phyloP scores from a whole-genome alignment of 2,113 vertebrate genomes.

The Cnemophilus loriae region DNA sequence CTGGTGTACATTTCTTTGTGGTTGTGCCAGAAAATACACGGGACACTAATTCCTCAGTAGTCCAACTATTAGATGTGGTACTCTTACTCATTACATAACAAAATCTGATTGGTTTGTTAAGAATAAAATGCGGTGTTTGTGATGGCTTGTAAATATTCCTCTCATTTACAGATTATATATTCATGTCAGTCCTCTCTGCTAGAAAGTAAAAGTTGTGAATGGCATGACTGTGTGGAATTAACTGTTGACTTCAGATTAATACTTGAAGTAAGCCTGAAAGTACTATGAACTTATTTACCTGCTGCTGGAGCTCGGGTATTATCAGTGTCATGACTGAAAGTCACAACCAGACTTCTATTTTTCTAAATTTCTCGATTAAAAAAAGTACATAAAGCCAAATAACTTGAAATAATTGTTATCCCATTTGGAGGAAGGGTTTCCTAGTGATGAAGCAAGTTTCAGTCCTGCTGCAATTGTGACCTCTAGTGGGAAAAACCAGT shows the following conservation, averaged over 20 bases:
- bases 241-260: not conserved
- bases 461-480: conserved; percentile 59
- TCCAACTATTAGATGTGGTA: not conserved
- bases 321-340: not conserved
- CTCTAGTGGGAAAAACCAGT: conserved; percentile 54
- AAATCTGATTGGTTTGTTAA: not conserved
- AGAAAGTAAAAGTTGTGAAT: not conserved
- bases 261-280: not conserved
- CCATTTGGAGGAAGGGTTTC: not conserved
- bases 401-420: not conserved
- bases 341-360: not conserved
- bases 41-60: not conserved
- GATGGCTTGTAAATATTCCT: not conserved
- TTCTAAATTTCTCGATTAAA: not conserved
- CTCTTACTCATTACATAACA: not conserved
- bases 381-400: not conserved
- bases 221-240: not conserved
- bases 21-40: not conserved
- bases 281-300: not conserved
- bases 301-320: not conserved
- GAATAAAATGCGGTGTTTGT: not conserved
- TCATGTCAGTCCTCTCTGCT: not conserved
- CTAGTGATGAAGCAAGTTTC: not conserved
- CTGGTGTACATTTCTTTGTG: not conserved
- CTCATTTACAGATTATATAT: not conserved